Base-by-base conservation (phyloP, 2,888 invertebrate genomes). In the Frankliniella intonsa region DNA sequence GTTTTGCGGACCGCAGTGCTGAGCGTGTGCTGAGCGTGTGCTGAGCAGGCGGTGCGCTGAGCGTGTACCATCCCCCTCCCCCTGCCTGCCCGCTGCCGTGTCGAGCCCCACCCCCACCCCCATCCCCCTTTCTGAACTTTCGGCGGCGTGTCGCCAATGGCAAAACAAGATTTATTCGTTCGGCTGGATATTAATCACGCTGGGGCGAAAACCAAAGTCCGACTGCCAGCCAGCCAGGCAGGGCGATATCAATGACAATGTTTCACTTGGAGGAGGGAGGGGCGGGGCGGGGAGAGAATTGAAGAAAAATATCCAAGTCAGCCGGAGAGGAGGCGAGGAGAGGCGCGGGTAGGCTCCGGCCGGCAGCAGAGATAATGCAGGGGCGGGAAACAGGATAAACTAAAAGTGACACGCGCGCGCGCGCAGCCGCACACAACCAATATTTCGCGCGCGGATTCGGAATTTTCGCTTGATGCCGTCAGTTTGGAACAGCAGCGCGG, bases 201-300 rank as follows among this genome's bases (percentile, higher is more conserved):
- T 14, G 25, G 69, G 22, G 69, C 69, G 69, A 76, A 76, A 76
- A 76, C 69, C 25, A 76, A 76, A 76, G 25, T 76, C 69, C 69
- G 69, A 76, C 25, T 76, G 62, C 62, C 62, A 62, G 62, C 25
- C 38, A 38, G 38, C 38, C 3, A 38, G 38, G 38, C 38, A 38
- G 38, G 12, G 22, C 69, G 69, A 76, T 76, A 76, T 76, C 69
- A 76, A 76, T 76, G 69, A 76, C 69, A 76, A 25, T 76, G 69
- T 76, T 76, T 22, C 25, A 22, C 69, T 62, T 62, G 17, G 62
- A 22, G 17, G 69, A 22, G 25, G 25, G 12, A 76, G 5, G 55
- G 14, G 12, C 55, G 55, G 55, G 55, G 7, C 55, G 14, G 17
- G 62, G 14, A 62, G 62, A 5, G 62, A 14, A 17, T n/a, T n/a